Conservation (phyloP, 2,888 invertebrate species). For the Lepidocyrtinus sp. region DNA sequence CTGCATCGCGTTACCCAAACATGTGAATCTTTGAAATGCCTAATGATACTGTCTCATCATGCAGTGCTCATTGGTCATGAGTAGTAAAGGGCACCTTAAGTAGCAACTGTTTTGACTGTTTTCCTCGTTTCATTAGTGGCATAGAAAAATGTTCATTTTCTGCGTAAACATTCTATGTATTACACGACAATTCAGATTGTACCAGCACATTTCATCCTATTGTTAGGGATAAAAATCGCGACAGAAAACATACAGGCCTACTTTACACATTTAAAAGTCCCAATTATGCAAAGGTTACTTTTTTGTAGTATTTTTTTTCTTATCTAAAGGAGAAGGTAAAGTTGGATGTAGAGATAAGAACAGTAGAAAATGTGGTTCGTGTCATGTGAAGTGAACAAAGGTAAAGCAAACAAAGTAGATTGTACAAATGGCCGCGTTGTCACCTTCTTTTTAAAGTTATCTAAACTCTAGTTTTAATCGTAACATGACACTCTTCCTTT, state of each 20-base stretch:
- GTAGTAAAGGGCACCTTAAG: not conserved
- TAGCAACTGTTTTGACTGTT: not conserved
- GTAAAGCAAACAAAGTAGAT: not conserved
- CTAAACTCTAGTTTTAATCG: conserved; percentile 24
- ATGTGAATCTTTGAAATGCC: conserved; percentile 2
- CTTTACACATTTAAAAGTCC: conserved; percentile 31
- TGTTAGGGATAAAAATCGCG: conserved; percentile 19
- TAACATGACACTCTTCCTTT: conserved; percentile 28
- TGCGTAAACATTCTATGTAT: not conserved
- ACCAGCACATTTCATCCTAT: not conserved
- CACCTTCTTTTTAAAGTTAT: not conserved
- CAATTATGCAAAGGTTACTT: conserved; percentile 50
- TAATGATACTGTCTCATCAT: not conserved
- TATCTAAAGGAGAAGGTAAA: conserved; percentile 28
- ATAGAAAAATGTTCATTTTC: not conserved
- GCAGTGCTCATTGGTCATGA: too few species aligned
- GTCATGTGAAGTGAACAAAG: not conserved
- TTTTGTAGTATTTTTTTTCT: not conserved
- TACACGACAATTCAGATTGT: not conserved
- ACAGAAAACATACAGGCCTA: conserved; percentile 19
- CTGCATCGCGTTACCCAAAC: conserved; percentile 7
- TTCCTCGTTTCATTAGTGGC: conserved; percentile 4
- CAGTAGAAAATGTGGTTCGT: not conserved
- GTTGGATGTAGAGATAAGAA: not conserved
- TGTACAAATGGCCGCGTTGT: not conserved